Evolutionary conservation across 2,797 vertebrate species (phyloP).

Genomic region (Bufotes viridis): DNA sequence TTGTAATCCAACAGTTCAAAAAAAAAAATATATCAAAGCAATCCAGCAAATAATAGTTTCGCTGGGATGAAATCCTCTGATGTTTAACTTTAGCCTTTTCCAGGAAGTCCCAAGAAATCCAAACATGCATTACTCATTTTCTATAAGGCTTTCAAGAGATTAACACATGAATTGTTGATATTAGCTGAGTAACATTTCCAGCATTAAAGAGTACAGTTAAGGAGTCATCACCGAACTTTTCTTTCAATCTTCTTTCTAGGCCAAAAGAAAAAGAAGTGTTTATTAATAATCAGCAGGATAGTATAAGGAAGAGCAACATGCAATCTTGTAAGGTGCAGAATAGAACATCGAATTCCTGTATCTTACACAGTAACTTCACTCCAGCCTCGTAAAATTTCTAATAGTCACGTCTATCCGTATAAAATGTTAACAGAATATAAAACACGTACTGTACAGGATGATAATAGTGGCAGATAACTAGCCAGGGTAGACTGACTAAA

Average conservation of each 20-base stretch:
- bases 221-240: too few species aligned
- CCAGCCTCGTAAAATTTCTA: background rate
- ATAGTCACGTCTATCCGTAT: background rate
- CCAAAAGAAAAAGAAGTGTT: background rate
- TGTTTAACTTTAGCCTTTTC: slow-evolving; percentile 13
- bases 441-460: too few species aligned
- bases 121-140: background rate
- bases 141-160: background rate
- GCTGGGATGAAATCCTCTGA: background rate
- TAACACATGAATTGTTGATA: background rate
- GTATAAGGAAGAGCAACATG: background rate
- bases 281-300: background rate
- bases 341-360: background rate
- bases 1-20: background rate
- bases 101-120: background rate
- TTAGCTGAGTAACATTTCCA: background rate
- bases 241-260: slow-evolving; percentile 14
- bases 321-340: too few species aligned
- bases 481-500: too few species aligned
- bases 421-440: too few species aligned
- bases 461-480: too few species aligned
- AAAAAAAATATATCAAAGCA: background rate
- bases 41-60: background rate
- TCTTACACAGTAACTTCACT: background rate
- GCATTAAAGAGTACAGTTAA: background rate